Evolutionary conservation across 2,797 vertebrate genomes (phyloP).

Genomic region (Melanogrammus aeglefinus): DNA sequence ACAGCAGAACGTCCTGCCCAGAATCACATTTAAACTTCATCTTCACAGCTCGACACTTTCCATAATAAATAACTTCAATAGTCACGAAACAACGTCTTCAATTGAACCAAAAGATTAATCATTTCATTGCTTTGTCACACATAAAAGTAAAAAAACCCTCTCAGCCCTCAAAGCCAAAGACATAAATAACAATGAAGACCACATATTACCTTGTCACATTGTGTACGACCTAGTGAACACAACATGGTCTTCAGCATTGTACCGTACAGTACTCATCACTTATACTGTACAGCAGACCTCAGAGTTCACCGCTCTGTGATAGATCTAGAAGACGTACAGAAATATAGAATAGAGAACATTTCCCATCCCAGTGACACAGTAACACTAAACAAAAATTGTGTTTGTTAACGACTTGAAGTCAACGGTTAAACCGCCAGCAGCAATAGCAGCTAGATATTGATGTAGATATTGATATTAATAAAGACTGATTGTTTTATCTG

Average conservation of each 20-base stretch:
- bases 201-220: background rate
- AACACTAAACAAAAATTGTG: background rate
- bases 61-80: constrained; percentile 47
- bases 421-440: no score
- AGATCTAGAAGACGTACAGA: background rate
- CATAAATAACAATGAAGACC: background rate
- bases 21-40: constrained; percentile 40
- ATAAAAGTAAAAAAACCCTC: background rate
- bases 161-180: background rate
- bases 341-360: background rate
- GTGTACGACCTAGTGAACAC: background rate
- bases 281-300: background rate
- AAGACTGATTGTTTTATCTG: background rate
- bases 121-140: background rate
- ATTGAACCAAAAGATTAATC: background rate
- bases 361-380: background rate
- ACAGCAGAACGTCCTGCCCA: constrained; percentile 26
- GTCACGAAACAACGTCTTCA: background rate
- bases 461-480: background rate
- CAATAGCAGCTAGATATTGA: background rate
- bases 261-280: background rate
- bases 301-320: background rate
- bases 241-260: background rate
- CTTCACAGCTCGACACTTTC: constrained; percentile 39
- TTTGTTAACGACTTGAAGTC: no score